Evolutionary conservation across 1,140 invertebrate genomes (phyloP), one percentile per base, ranked within the genome.

Genomic region (Choristoneura fumiferana): DNA sequence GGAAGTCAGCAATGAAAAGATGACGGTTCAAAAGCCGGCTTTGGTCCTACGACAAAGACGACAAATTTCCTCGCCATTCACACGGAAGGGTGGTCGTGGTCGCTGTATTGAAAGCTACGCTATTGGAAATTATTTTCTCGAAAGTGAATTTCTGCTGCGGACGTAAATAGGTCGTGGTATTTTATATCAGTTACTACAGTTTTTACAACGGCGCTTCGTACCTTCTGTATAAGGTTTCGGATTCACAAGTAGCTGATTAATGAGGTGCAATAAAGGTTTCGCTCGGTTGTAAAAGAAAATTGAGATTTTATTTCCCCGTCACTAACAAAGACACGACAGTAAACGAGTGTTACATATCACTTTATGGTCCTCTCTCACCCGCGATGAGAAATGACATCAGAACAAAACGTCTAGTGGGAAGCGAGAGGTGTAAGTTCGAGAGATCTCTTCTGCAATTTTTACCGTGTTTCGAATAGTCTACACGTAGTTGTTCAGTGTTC

Each of bases 151-250:
- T 74, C 73, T 80, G 81, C 58, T 61, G 37, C 9, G 22, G 80
- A 82, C 80, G 73, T 74, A 83, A 80, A 59, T 81, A 75, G 81
- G 81, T 81, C 80, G 70, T 66, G 72, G 58, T 77, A 68, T 75
- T 84, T 81, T 77, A 77, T 69, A 49, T 10, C 29, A 62, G 73
- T n/a, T n/a, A n/a, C 62, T 58, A 67, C 63, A 66, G 65, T 71
- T 74, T 69, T 69, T 71, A 67, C 62, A 60, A 64, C 58, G 60
- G 53, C 68, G 63, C 63, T 63, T 75, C 63, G 58, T 63, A 55
- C 58, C 63, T 61, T 69, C 63, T 69, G 60, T 49, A 55, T 54
- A 55, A 52, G 22, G 18, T 55, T 33, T 35, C 52, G 12, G 15
- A 12, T 38, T 10, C 13, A 38, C 37, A 34, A 12, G 22, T 13